Evolutionary conservation across 2,797 vertebrate species (phyloP).

Genomic region (Coilia nasus): DNA sequence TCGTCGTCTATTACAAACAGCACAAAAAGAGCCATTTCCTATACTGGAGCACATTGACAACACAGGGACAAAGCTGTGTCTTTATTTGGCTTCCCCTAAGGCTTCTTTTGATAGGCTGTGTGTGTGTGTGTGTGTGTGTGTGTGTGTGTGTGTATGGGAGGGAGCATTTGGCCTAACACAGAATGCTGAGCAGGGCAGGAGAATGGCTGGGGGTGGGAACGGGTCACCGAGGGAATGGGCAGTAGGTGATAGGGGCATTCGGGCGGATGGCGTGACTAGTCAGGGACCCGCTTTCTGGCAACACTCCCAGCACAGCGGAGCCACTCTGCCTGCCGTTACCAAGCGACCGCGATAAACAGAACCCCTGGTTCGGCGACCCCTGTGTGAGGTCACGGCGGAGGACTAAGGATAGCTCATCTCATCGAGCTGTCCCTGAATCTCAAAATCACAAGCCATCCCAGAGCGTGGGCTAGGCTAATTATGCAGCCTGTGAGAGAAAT

Average conservation of each 20-base stretch:
- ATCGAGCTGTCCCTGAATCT: neutral
- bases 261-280: neutral
- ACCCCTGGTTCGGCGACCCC: conserved; percentile 55
- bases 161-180: neutral
- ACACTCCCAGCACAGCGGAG: neutral
- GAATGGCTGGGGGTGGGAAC: neutral
- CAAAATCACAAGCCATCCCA: neutral
- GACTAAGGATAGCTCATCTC: neutral
- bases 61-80: neutral
- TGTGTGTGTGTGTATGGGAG: neutral
- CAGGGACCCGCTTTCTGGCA: neutral
- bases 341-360: conserved; percentile 50
- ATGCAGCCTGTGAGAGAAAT: neutral
- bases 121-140: too few relatives aligned
- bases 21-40: neutral
- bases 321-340: neutral
- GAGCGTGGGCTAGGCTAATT: neutral
- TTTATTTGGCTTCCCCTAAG: neutral
- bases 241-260: neutral
- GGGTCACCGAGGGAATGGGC: neutral
- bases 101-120: neutral
- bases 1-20: too few relatives aligned
- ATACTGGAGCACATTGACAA: neutral
- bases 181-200: conserved; percentile 20
- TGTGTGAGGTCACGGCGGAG: conserved; percentile 50